phyloP scores from a whole-genome alignment of 1,140 invertebrate species.

The Achroia grisella region DNA sequence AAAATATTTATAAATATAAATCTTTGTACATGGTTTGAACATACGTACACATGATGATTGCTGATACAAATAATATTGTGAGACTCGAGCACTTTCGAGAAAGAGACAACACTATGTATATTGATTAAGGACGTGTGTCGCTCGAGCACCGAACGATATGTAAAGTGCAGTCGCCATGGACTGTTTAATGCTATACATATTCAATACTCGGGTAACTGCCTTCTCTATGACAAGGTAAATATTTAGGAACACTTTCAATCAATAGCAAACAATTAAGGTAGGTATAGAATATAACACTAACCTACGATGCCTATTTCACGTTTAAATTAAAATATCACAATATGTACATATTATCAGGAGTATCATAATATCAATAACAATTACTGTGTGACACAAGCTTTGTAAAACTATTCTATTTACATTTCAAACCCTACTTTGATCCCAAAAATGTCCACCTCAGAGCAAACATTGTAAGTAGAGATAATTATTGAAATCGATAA shows the following conservation, averaged over 20 bases:
- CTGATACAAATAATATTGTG: conserved; percentile 38
- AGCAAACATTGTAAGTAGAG: no score
- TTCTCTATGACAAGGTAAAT: conserved; percentile 3
- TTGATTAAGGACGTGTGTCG: no score
- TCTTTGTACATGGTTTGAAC: conserved; percentile 67
- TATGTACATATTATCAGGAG: conserved; percentile 66
- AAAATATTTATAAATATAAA: conserved; percentile 70
- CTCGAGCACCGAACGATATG: no score
- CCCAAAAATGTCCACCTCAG: not conserved
- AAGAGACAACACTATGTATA: no score
- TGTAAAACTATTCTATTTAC: conserved; percentile 1
- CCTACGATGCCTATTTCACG: conserved; percentile 50
- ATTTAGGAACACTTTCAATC: conserved; percentile 32
- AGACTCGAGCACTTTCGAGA: conserved; percentile 19
- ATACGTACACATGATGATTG: conserved; percentile 51
- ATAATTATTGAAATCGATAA: not conserved
- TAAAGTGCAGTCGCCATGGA: no score
- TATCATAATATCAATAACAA: conserved; percentile 45
- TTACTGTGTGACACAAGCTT: conserved; percentile 20
- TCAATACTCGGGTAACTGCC: conserved; percentile 14
- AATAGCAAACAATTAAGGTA: conserved; percentile 31
- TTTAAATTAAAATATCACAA: conserved; percentile 72
- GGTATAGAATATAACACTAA: conserved; percentile 44
- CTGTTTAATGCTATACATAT: conserved; percentile 4
- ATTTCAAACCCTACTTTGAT: not conserved